Evolutionary conservation across 35 echinoderm and acorn worm species (phyloP).

Genomic region (Chiridota heheva): DNA sequence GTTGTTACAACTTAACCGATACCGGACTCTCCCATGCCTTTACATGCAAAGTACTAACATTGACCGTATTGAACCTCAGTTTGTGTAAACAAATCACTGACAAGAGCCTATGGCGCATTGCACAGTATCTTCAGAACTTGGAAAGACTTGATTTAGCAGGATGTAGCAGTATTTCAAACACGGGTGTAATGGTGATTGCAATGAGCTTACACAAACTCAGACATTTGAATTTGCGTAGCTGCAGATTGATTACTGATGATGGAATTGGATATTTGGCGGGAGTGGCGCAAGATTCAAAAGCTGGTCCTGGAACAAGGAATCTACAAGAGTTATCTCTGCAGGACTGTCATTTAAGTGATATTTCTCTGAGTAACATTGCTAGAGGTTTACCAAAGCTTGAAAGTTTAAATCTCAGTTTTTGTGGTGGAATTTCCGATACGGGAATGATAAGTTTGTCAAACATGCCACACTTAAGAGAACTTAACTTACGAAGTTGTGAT

Average conservation of each 20-base stretch:
- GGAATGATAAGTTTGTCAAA: constrained; percentile 91
- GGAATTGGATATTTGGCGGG: constrained; percentile 87
- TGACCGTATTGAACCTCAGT: constrained; percentile 94
- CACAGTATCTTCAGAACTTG: constrained; percentile 85
- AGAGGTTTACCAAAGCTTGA: constrained; percentile 77
- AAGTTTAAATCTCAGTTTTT: constrained; percentile 93
- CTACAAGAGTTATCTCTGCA: constrained; percentile 85
- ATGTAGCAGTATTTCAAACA: constrained; percentile 95
- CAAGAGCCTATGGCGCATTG: constrained; percentile 86
- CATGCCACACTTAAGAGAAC: constrained; percentile 87
- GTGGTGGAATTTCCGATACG: constrained; percentile 90
- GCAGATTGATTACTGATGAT: constrained; percentile 83
- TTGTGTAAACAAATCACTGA: constrained; percentile 99
- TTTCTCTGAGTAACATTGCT: constrained; percentile 73
- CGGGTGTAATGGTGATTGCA: constrained; percentile 86
- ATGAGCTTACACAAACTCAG: constrained; percentile 84
- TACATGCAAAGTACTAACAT: constrained; percentile 68
- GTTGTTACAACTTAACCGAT: constrained; percentile 98
- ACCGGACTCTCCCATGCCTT: constrained; percentile 90
- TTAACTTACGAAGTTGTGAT: constrained; percentile 95
- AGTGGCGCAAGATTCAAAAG: constrained; percentile 41
- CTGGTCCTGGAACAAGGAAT: constrained; percentile 64
- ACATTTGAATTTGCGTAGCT: constrained; percentile 93
- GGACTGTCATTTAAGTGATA: constrained; percentile 95
- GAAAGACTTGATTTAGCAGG: constrained; percentile 87